Percentiles rank a stretch among this genome's conserved stretches.
Evolutionary conservation across 1,140 invertebrate species (phyloP).

Genomic region (Bathynomus jamesi): DNA sequence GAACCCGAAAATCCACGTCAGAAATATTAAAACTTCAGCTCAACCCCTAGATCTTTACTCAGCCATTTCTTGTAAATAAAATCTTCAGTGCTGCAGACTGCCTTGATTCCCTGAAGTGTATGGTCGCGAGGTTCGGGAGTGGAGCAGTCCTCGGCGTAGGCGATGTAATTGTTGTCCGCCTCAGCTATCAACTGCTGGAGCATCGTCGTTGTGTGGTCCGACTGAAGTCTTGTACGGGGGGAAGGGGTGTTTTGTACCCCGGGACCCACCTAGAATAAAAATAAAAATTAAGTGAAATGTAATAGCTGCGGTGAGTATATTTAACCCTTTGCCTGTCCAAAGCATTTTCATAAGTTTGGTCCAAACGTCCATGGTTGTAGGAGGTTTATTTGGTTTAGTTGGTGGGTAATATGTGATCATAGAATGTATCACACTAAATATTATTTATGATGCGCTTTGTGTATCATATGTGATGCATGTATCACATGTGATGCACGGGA

Average conservation of each 20-base stretch:
- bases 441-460: too few species aligned
- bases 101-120: slow-evolving; percentile 62
- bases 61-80: slow-evolving; percentile 87
- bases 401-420: too few species aligned
- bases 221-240: slow-evolving; percentile 51
- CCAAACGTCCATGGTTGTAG: too few species aligned
- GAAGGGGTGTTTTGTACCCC: slow-evolving; percentile 47
- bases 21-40: background rate
- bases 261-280: background rate
- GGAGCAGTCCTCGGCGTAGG: slow-evolving; percentile 79
- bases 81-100: slow-evolving; percentile 79
- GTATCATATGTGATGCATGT: too few species aligned
- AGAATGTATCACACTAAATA: too few species aligned
- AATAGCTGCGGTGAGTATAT: background rate
- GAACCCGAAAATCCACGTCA: too few species aligned
- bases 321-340: too few species aligned
- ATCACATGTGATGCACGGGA: too few species aligned
- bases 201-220: slow-evolving; percentile 66
- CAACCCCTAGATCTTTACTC: slow-evolving; percentile 57
- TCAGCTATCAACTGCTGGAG: slow-evolving; percentile 87
- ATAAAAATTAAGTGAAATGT: background rate
- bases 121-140: slow-evolving; percentile 64
- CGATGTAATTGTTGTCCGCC: slow-evolving; percentile 86
- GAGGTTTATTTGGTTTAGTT: too few species aligned
- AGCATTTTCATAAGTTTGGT: too few species aligned